Base-by-base conservation (phyloP, 2,797 vertebrate species). In the Acanthurus lineatus region DNA sequence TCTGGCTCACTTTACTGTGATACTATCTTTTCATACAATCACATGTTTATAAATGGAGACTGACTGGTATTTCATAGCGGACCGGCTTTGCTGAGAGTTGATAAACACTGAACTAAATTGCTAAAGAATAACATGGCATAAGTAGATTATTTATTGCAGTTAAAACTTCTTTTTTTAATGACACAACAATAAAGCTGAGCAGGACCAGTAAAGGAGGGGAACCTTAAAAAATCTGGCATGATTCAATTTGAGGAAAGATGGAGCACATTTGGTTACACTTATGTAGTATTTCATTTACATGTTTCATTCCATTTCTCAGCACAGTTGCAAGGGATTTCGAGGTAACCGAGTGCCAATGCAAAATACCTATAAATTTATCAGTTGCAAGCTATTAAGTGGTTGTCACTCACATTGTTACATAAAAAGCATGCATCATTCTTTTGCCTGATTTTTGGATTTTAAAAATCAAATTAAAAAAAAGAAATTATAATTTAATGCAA, bases 1-100 rank as follows among this genome's bases (percentile, higher is more conserved):
- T 91, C 86, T 93, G 90, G 89, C 92, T 91, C 83, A 58, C 86
- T 88, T 81, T 69, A 72, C 85, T 82, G 87, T 92, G 91, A 91
- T 91, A 91, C 90, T 92, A 92, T 91, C 89, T 92, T 86, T 89
- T 87, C 84, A 87, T 93, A 89, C 85, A 79, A 86, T 92, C 85
- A 79, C 91, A 83, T 87, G 83, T 90, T 92, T 90, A 91, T 91
- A 90, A 92, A 92, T 89, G 88, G 79, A 86, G 86, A 83, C 79
- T 63, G 77, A 87, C 77, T 73, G 71, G 54, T 87, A 73, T 91
- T 89, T 90, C 70, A 75, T 84, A 80, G 68, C 42, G 14, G 47
- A 86, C 76, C 72, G 35, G 48, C 83, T 82, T 85, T 20, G 10
- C 76, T 60, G 28, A 69, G 80, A 76, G 66, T 86, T 81, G 79